Evolutionary conservation across 2,888 invertebrate genomes (phyloP).

Genomic region (Nasonovia ribisnigri): DNA sequence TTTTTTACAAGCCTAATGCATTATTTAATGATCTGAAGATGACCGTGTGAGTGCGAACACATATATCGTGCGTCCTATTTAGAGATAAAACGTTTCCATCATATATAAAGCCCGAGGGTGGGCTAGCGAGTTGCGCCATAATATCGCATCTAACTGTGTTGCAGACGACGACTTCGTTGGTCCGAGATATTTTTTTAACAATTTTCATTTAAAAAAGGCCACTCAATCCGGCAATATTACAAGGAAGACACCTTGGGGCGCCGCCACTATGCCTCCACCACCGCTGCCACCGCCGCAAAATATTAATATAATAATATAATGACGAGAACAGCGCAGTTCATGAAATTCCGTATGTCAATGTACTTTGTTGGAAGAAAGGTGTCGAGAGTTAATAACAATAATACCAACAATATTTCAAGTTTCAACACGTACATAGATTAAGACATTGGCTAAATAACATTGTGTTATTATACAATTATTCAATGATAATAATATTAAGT

Average conservation of each 20-base stretch:
- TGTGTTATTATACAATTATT: not conserved
- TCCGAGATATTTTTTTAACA: not conserved
- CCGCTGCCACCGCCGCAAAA: not conserved
- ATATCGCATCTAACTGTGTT: not conserved
- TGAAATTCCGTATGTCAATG: not conserved
- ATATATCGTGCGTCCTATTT: not conserved
- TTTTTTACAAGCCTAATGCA: constrained; percentile 23
- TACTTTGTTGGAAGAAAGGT: not conserved
- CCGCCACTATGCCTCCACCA: not conserved
- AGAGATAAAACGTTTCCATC: not conserved
- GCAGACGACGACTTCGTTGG: not conserved
- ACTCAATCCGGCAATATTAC: not conserved
- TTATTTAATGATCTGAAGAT: constrained; percentile 26
- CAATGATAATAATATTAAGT: not conserved
- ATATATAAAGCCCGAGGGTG: not conserved
- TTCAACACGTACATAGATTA: not conserved
- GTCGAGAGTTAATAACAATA: not conserved
- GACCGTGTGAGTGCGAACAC: constrained; percentile 1
- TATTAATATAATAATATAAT: not conserved
- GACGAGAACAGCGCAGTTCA: not conserved
- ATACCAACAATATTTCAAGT: not conserved
- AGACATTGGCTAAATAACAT: too few relatives aligned
- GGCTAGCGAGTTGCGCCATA: not conserved
- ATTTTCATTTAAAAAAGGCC: not conserved
- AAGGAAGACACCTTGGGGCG: not conserved